Evolutionary conservation across 2,113 vertebrate genomes (phyloP), one percentile per base, ranked within the genome.

Genomic region (Agapornis roseicollis): DNA sequence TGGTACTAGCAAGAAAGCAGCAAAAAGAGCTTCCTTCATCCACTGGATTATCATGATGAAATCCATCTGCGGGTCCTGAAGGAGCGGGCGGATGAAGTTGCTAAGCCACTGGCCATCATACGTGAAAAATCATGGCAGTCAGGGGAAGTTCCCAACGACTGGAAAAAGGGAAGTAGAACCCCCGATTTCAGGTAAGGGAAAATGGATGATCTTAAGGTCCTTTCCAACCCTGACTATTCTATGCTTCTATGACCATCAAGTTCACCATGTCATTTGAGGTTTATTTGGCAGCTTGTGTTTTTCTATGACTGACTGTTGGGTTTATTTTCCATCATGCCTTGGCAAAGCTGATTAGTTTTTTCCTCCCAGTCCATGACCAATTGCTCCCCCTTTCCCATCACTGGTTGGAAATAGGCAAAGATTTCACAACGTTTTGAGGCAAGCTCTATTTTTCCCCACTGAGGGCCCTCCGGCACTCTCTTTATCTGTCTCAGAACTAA

Each of bases 321-420:
- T 79, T 93, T 74, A 63, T 83, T 90, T 90, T 93, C 64, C 60
- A 28, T 83, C 68, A 80, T 19, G 24, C 60, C 63, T 80, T 88
- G 52, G 52, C 77, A 73, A 92, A 74, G 39, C 65, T 71, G 79
- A 31, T 86, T 47, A 23, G 65, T 90, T 84, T 86, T 87, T 90
- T 73, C 37, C 47, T 96, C 44, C 56, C 31, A 29, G 24, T 92
- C 72, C 90, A 92, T 80, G 88, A 97, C 84, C 8, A 33, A 56
- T 88, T 92, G 85, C 88, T 96, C 92, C 69, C 86, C 69, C 13
- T 86, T 96, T 96, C 93, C 85, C 72, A 89, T 90, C 77, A 56
- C 44, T 92, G 72, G 56, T 44, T 74, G 86, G 61, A 83, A 83
- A 50, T 14, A 17, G 42, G 85, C 90, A 89, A 66, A 80, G 16